These are phyloP conservation scores for Dynastes maya DNA, from an alignment of 2,888 invertebrate genomes.

Conservation along the genomic window DNA sequence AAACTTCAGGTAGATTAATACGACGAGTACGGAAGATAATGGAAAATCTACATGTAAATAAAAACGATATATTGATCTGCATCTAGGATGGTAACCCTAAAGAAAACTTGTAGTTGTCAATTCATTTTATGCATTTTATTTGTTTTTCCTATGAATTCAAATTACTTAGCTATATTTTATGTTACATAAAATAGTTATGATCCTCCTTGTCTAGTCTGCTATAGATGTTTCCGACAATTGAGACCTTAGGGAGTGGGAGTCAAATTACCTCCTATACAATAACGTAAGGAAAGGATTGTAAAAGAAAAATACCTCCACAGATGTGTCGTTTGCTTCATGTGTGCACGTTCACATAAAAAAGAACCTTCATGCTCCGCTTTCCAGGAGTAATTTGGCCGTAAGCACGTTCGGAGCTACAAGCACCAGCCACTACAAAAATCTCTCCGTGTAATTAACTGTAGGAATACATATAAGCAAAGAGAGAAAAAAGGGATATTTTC, in stretches of 20 bases:
- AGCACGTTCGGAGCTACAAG: background rate
- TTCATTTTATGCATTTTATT: too few species aligned
- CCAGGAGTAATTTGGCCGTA: background rate
- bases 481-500: background rate
- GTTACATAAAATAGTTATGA: too few species aligned
- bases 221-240: background rate
- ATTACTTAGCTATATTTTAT: too few species aligned
- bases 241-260: background rate
- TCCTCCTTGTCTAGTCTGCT: too few species aligned
- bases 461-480: background rate
- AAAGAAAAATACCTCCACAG: background rate
- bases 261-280: background rate
- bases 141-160: too few species aligned
- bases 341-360: background rate
- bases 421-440: conserved; percentile 5
- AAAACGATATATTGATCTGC: too few species aligned
- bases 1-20: too few species aligned
- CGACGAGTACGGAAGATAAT: too few species aligned
- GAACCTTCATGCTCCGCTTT: background rate
- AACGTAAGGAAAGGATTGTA: background rate
- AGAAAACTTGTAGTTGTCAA: too few species aligned
- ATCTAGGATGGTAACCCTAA: too few species aligned
- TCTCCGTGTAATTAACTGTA: conserved; percentile 1
- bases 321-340: conserved; percentile 4
- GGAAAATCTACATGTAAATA: too few species aligned